phyloP scores from a whole-genome alignment of 2,113 vertebrate species.

The Lucifuga dentata region DNA sequence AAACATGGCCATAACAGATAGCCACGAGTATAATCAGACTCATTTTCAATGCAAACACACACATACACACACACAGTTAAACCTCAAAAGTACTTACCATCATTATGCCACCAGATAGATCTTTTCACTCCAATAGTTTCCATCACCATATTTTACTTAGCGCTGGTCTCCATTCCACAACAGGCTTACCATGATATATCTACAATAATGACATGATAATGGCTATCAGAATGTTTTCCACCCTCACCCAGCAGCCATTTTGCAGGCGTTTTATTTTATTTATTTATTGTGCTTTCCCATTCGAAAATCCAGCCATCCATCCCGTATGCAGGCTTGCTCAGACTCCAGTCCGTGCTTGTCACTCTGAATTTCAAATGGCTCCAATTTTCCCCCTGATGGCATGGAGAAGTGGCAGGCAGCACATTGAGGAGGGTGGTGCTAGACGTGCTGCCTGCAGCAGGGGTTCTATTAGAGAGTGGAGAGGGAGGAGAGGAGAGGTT shows the following conservation, averaged over 20 bases:
- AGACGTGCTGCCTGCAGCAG: slow-evolving; percentile 82
- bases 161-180: slow-evolving; percentile 69
- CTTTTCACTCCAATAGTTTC: slow-evolving; percentile 47
- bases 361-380: slow-evolving; percentile 84
- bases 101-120: slow-evolving; percentile 56
- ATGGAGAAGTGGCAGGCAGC: slow-evolving; percentile 89
- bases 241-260: slow-evolving; percentile 68
- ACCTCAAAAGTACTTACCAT: slow-evolving; percentile 31
- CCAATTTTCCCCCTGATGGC: slow-evolving; percentile 90
- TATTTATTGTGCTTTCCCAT: slow-evolving; percentile 37
- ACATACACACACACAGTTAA: slow-evolving; percentile 19
- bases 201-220: slow-evolving; percentile 75
- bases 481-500: slow-evolving; percentile 75
- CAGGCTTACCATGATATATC: slow-evolving; percentile 54
- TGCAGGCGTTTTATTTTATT: slow-evolving; percentile 61
- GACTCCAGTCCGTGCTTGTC: slow-evolving; percentile 75
- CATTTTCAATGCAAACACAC: slow-evolving; percentile 52
- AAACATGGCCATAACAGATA: slow-evolving; percentile 55
- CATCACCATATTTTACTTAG: slow-evolving; percentile 51
- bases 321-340: slow-evolving; percentile 68
- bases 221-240: slow-evolving; percentile 65
- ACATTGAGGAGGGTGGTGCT: slow-evolving; percentile 78
- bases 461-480: slow-evolving; percentile 89
- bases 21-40: slow-evolving; percentile 59
- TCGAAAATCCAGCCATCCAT: slow-evolving; percentile 64